Conservation (phyloP, 64 coral and sea anemone species). For the Montipora cactus region DNA sequence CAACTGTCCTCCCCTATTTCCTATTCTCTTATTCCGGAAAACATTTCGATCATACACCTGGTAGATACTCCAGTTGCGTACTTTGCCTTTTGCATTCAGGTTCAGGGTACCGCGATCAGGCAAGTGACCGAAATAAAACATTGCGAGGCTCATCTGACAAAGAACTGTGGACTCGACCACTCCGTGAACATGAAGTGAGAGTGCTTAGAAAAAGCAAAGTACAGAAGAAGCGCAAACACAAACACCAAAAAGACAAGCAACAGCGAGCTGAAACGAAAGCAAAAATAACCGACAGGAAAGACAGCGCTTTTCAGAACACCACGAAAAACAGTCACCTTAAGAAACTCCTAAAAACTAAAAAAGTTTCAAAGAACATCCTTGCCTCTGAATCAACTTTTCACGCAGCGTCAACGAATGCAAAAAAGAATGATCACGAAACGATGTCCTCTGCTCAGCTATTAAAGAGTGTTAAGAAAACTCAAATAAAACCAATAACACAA, state of each 20-base stretch:
- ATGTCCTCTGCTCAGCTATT: not conserved
- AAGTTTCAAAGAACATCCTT: not conserved
- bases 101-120: not conserved
- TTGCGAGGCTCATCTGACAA: not conserved
- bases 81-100: not conserved
- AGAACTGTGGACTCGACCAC: conserved; percentile 14
- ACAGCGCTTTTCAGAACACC: not conserved
- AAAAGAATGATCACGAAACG: not conserved
- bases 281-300: not conserved
- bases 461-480: not conserved
- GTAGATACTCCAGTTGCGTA: not conserved
- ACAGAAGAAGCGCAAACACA: conserved; percentile 2
- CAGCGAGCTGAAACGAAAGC: not conserved
- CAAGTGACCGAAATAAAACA: not conserved
- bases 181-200: conserved; percentile 6
- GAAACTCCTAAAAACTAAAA: not conserved
- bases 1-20: too few relatives aligned
- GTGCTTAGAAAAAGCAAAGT: conserved; percentile 48
- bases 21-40: too few relatives aligned
- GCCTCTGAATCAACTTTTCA: not conserved
- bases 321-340: not conserved
- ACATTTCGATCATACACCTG: too few relatives aligned
- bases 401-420: not conserved
- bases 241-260: not conserved
- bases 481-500: not conserved